phyloP scores from a whole-genome alignment of 1,140 invertebrate genomes.

The Zaprionus camerounensis region DNA sequence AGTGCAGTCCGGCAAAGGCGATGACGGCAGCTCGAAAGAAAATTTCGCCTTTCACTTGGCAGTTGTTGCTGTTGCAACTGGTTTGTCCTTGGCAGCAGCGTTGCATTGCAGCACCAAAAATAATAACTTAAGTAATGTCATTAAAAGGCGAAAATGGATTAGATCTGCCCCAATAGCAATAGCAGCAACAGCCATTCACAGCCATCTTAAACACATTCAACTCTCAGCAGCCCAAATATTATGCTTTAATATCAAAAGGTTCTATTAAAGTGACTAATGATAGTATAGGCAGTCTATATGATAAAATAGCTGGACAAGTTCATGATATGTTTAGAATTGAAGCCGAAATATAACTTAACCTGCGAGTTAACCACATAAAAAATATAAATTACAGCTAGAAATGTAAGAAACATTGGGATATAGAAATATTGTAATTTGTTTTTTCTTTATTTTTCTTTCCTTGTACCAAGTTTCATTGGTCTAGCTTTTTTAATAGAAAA shows the following conservation, averaged over 20 bases:
- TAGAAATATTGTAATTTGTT: too few relatives aligned
- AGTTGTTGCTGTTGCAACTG: conserved; percentile 37
- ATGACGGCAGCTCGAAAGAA: conserved; percentile 49
- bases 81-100: conserved; percentile 61
- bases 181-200: conserved; percentile 16
- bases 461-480: too few relatives aligned
- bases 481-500: too few relatives aligned
- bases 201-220: neutral
- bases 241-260: neutral
- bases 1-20: conserved; percentile 14
- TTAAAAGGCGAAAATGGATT: conserved; percentile 74
- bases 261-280: too few relatives aligned
- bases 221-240: neutral
- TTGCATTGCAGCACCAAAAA: conserved; percentile 75
- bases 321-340: neutral
- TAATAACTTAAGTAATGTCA: conserved; percentile 83
- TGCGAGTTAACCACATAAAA: too few relatives aligned
- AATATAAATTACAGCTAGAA: too few relatives aligned
- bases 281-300: too few relatives aligned
- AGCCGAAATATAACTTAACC: too few relatives aligned
- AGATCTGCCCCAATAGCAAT: conserved; percentile 45
- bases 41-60: conserved; percentile 48
- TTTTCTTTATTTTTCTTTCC: too few relatives aligned
- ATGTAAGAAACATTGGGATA: too few relatives aligned
- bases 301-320: too few relatives aligned